Base-by-base conservation (phyloP, 2,113 vertebrate species). In the Anseranas semipalmata region DNA sequence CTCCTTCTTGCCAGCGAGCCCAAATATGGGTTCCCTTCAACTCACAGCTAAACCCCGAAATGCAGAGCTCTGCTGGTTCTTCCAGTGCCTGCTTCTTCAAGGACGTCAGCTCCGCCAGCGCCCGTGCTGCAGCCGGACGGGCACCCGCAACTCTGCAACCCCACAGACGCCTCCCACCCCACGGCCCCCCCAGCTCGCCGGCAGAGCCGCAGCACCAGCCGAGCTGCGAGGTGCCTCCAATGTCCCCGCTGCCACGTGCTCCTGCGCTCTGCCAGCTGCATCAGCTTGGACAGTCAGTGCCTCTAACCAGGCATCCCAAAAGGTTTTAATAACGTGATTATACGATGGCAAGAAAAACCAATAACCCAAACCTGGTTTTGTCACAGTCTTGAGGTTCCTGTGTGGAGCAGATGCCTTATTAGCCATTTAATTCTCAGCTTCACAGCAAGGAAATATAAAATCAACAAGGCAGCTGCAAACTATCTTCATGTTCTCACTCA, bases 391-490 rank as follows among this genome's bases (percentile, higher is more conserved):
- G 82, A 96, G 76, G 62, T 58, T 95, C 85, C 88, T 93, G 79
- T 85, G 88, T 77, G 76, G 72, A 96, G 73, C 90, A 90, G 93
- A 92, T 93, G 93, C 88, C 85, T 95, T 92, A 94, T 93, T 92
- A 94, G 85, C 79, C 88, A 86, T 94, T 92, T 94, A 93, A 93
- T 88, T 92, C 83, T 88, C 85, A 90, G 88, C 90, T 92, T 94
- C 92, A 37, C 9, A 35, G 79, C 79, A 78, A 96, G 52, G 68
- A 93, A 93, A 96, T 90, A 95, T 28, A 90, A 95, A 93, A 93
- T 93, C 93, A 93, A 94, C 95, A 93, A 87, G 96, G 90, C 92
- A 96, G 85, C 93, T 96, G 95, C 79, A 90, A 93, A 96, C 86
- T 60, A 80, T 68, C 93, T 77, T 88, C 88, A 37, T 81, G 90